phyloP scores from a whole-genome alignment of 2,113 vertebrate genomes.

The Pluvianellus socialis region DNA sequence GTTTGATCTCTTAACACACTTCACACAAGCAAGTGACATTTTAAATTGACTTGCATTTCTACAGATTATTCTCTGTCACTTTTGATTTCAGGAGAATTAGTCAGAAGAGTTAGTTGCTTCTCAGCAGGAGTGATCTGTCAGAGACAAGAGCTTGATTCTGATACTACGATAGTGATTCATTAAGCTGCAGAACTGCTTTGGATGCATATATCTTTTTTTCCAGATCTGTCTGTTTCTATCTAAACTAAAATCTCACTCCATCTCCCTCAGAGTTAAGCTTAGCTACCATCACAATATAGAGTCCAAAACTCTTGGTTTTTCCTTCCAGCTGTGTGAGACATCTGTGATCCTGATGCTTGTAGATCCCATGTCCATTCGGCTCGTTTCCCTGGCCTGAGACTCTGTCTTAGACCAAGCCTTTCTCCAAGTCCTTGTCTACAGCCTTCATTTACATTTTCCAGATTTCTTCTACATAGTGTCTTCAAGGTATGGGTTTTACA shows the following conservation, averaged over 20 bases:
- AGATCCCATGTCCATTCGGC: background rate
- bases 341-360: background rate
- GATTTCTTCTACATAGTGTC: background rate
- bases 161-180: background rate
- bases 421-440: background rate
- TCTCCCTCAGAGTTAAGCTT: background rate
- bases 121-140: background rate
- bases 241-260: background rate
- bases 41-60: background rate
- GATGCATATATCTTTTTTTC: background rate
- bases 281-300: background rate
- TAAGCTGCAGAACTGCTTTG: background rate
- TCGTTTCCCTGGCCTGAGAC: background rate
- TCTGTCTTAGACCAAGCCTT: background rate
- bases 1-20: background rate
- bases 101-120: background rate
- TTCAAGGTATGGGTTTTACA: background rate
- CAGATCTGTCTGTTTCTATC: background rate
- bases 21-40: background rate
- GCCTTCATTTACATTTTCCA: background rate
- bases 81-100: background rate
- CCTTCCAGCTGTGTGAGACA: background rate
- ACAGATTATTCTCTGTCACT: background rate
- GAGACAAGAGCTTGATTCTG: background rate
- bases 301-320: background rate